A percentile compares a stretch with the other conserved stretches of the same genome.
Evolutionary conservation across 2,888 invertebrate species (phyloP).

Genomic region (Ceraclea dissimilis): DNA sequence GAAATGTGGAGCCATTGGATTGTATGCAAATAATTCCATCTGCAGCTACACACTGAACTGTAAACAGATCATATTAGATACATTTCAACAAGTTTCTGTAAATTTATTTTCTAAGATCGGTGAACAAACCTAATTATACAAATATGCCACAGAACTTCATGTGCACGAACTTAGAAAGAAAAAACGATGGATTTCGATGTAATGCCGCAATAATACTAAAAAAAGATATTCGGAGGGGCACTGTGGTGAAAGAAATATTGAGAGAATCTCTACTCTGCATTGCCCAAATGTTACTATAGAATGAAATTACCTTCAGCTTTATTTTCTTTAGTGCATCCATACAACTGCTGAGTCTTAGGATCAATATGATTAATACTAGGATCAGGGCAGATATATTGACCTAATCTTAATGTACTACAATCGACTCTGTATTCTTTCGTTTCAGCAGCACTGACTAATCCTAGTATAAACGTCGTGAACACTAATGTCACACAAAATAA

Average conservation of each 20-base stretch:
- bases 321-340: slow-evolving; percentile 71
- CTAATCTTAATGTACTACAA: slow-evolving; percentile 66
- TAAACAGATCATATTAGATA: slow-evolving; percentile 28
- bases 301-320: slow-evolving; percentile 75
- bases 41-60: slow-evolving; percentile 76
- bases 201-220: too few relatives aligned
- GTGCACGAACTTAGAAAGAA: too few relatives aligned
- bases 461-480: too few relatives aligned
- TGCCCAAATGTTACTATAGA: too few relatives aligned
- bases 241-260: too few relatives aligned
- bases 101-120: not conserved
- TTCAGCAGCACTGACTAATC: too few relatives aligned
- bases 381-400: slow-evolving; percentile 78
- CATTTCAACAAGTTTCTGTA: not conserved
- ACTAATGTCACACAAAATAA: too few relatives aligned
- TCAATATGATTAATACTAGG: slow-evolving; percentile 72
- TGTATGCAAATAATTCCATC: slow-evolving; percentile 76
- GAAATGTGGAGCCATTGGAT: slow-evolving; percentile 73
- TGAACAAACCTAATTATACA: not conserved
- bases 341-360: slow-evolving; percentile 79
- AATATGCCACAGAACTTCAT: too few relatives aligned
- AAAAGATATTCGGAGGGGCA: too few relatives aligned
- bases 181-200: too few relatives aligned
- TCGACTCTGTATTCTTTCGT: slow-evolving; percentile 40
- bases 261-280: too few relatives aligned